These are phyloP conservation scores for Rhinolophus sinicus DNA, from an alignment of 2,113 vertebrate species.

Conservation along the genomic window DNA sequence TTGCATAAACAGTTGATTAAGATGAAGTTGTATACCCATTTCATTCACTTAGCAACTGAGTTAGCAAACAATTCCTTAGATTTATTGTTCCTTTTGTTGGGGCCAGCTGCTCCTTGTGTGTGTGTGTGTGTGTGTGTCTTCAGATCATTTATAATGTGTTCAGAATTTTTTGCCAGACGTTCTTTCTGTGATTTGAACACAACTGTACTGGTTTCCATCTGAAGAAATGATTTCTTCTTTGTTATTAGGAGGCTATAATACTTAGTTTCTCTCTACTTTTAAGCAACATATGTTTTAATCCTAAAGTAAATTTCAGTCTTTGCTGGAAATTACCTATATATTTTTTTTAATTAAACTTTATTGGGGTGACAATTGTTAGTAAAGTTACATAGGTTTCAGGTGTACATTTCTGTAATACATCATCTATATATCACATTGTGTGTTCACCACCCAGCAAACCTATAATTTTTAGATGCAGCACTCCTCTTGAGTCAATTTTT, in stretches of 20 bases:
- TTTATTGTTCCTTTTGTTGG: neutral
- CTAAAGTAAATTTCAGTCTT: neutral
- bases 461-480: neutral
- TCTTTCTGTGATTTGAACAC: neutral
- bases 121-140: neutral
- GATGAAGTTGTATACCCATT: neutral
- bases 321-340: neutral
- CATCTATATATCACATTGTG: too few relatives aligned
- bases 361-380: too few relatives aligned
- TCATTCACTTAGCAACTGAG: neutral
- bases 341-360: too few relatives aligned
- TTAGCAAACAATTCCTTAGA: neutral
- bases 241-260: neutral
- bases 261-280: neutral
- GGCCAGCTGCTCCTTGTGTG: neutral
- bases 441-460: too few relatives aligned
- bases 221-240: conserved; percentile 1
- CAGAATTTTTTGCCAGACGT: neutral
- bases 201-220: neutral
- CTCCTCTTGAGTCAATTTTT: neutral
- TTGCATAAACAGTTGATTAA: neutral
- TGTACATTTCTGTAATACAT: too few relatives aligned
- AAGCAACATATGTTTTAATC: neutral
- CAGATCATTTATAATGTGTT: neutral
- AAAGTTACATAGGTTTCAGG: too few relatives aligned